Evolutionary conservation across 2,797 vertebrate genomes (phyloP).

Genomic region (Pipistrellus pygmaeus): DNA sequence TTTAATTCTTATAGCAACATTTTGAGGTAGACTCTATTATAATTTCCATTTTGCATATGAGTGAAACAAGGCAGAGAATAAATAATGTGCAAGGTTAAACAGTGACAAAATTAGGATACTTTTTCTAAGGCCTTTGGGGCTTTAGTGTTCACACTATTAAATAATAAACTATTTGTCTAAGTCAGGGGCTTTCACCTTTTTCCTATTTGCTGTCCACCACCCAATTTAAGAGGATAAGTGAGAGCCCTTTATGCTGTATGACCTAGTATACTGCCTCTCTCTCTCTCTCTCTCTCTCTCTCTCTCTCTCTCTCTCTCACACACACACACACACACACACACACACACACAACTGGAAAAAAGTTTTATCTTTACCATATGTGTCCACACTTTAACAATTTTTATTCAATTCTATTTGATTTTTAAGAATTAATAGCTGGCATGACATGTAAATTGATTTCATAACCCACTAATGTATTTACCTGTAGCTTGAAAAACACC

Average conservation of each 20-base stretch:
- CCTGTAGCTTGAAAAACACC: conserved; percentile 12
- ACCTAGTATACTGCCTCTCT: neutral
- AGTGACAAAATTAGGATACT: neutral
- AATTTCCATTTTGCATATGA: neutral
- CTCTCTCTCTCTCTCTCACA: neutral
- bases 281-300: neutral
- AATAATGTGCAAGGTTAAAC: neutral
- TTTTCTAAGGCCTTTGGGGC: neutral
- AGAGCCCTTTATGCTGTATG: neutral
- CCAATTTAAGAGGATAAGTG: neutral
- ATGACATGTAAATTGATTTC: conserved; percentile 29
- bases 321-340: too few relatives aligned
- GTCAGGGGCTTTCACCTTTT: neutral
- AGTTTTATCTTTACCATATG: neutral
- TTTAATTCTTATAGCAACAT: conserved; percentile 40
- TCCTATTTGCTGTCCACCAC: neutral
- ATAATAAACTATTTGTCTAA: neutral
- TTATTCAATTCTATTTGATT: conserved; percentile 8
- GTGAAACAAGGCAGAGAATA: neutral
- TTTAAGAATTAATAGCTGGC: neutral
- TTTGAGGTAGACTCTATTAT: neutral
- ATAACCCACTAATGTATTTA: neutral
- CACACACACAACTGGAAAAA: neutral
- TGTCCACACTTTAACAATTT: neutral
- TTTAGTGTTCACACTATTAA: neutral